Evolutionary conservation across 1,140 invertebrate species (phyloP), one percentile per base, ranked within the genome.

Genomic region (Notospermus geniculatus): DNA sequence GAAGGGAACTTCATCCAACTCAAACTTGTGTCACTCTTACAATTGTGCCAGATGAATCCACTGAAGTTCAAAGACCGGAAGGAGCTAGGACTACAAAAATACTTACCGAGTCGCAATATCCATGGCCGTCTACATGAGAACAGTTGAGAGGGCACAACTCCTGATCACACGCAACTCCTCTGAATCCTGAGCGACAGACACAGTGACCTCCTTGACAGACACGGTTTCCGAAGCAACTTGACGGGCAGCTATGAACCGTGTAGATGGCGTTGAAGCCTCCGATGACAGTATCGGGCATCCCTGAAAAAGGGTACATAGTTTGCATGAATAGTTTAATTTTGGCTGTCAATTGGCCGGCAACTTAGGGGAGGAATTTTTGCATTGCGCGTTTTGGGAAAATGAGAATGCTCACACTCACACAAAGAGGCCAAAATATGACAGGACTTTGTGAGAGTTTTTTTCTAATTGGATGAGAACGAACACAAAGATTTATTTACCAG

Each of bases 221-320:
- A 45, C 90, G 84, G 57, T 90, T 90, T 2, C 54, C 50, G 43
- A 63, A 54, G 62, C 76, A 77, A 13, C 27, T 36, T 2, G 61
- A 82, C 1, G 87, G 85, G 71, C 92, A 95, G 0, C 85, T 87
- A 68, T 92, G 84, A 0, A 93, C 86, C 22, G 62, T 55, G 68
- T 92, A 95, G 17, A 90, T 87, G 0, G 92, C 92, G 82, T 94
- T 95, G 71, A 97, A 97, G 0, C 92, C 91, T 78, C 84, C 0
- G 15, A 4, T 36, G 32, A 15, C 15, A 36, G 5, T 36, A 15
- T 36, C 32, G 5, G 32, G 32, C 32, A 15, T 4, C 15, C 15
- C 32, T 36, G 32, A 36, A 36, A 15, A 36, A 36, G 32, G 15
- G n/a, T n/a, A n/a, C n/a, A n/a, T n/a, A n/a, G n/a, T n/a, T n/a